Base-by-base conservation (phyloP, 2,888 invertebrate species). In the Ctena decussata region DNA sequence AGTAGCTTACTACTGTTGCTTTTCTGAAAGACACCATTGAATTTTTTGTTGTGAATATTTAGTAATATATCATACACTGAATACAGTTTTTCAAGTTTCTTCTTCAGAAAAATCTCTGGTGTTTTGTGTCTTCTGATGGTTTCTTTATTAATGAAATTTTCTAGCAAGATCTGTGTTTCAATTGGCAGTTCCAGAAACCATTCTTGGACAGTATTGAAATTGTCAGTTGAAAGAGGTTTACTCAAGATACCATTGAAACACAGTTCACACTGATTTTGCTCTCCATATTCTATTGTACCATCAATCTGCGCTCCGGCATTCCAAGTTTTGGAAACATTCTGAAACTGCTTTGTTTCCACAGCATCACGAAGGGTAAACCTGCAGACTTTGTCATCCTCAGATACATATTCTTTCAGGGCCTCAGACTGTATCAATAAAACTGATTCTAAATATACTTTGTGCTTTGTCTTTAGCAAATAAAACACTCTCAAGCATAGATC, bases 31-130 rank as follows among this genome's bases (percentile, higher is more conserved):
- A 83, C 41, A 18, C 80, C 83, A 78, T 53, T 72, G 75, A 75
- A 86, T n/a, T 78, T 80, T 69, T 32, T 86, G 46, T 86, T 86
- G 24, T 53, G 39, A 12, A 80, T 71, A 27, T 83, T 81, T 12
- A 84, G 60, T 21, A 86, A 24, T 12, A 24, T 69, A 35, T 81
- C 81, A 77, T 79, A 86, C 8, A 70, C 72, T 53, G 18, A 11
- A 46, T 84, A 81, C 15, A 86, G 44, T 60, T 77, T 74, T 32
- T 77, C n/a, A 11, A 85, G 46, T 41, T 82, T 86, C 0, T 69
- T 57, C 2, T 30, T 37, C 0, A 74, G 3, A 46, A 74, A 70
- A 5, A 72, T 41, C 39, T 74, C 70, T 24, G 69, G 21, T 11
- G 73, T 57, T 30, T 80, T 60, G 21, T 27, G n/a, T 21, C 41